Conservation (phyloP, 2,113 vertebrate species). For the Acrocephalus arundinaceus region DNA sequence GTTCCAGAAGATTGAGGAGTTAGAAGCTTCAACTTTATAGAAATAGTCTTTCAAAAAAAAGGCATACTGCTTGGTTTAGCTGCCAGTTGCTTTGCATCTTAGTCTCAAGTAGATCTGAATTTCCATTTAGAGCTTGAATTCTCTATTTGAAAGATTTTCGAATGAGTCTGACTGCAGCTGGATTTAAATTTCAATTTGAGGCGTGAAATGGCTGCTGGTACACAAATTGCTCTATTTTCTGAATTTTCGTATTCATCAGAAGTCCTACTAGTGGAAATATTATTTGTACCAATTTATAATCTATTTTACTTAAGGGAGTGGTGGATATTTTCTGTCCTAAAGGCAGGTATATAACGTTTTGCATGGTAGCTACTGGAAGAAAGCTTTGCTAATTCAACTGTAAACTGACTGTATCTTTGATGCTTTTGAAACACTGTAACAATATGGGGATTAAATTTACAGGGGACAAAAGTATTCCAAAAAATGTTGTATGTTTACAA, state of each 20-base stretch:
- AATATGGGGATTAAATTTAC: background rate
- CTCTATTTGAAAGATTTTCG: background rate
- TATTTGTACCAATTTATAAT: background rate
- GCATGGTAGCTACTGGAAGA: background rate
- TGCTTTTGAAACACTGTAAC: background rate
- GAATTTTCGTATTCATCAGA: background rate
- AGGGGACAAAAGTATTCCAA: background rate
- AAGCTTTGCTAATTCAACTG: background rate
- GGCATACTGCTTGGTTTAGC: background rate
- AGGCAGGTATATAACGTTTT: background rate
- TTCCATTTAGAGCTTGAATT: background rate
- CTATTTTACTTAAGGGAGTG: background rate
- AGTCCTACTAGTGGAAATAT: background rate
- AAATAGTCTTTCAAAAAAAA: background rate
- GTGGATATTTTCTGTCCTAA: background rate
- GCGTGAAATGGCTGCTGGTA: background rate
- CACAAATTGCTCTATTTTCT: background rate
- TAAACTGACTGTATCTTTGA: background rate
- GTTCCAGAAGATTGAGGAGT: background rate
- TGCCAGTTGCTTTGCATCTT: background rate
- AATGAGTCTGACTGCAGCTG: background rate
- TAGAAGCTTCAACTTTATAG: background rate
- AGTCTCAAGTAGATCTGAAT: background rate
- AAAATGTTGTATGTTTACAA: background rate
- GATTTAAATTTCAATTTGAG: background rate